These are phyloP conservation scores for Orcinus orca DNA, from an alignment of 2,113 vertebrate genomes.

Conservation along the genomic window DNA sequence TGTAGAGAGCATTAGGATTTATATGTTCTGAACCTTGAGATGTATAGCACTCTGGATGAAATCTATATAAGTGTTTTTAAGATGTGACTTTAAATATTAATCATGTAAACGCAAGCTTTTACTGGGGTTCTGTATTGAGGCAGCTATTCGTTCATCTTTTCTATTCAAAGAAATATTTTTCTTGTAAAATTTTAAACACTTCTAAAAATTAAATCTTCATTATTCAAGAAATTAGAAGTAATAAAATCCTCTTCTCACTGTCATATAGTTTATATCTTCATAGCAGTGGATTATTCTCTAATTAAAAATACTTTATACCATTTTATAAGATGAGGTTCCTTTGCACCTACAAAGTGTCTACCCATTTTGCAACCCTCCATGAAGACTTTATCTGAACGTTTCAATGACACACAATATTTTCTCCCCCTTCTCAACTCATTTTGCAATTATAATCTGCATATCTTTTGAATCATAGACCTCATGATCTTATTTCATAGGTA, in stretches of 20 bases:
- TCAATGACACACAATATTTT: background rate
- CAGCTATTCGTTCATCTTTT: background rate
- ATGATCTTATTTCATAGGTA: background rate
- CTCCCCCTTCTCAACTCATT: background rate
- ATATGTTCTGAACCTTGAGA: background rate
- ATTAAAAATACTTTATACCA: background rate
- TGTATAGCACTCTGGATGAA: background rate
- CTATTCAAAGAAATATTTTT: background rate
- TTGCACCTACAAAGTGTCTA: background rate
- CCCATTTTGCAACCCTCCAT: background rate
- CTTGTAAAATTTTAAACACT: background rate
- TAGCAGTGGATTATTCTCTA: background rate
- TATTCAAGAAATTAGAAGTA: background rate
- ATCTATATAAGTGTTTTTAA: background rate
- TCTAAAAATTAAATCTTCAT: slow-evolving; percentile 17
- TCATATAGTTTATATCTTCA: background rate
- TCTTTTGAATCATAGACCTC: background rate
- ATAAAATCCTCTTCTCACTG: background rate
- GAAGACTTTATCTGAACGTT: background rate
- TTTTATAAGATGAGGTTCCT: background rate
- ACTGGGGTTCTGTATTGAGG: background rate
- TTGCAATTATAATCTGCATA: background rate
- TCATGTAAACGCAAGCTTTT: background rate
- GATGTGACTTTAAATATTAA: slow-evolving; percentile 20
- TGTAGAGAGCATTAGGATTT: background rate